These are phyloP conservation scores for Penaeus japonicus DNA, from an alignment of 1,140 invertebrate genomes.

Conservation along the genomic window DNA sequence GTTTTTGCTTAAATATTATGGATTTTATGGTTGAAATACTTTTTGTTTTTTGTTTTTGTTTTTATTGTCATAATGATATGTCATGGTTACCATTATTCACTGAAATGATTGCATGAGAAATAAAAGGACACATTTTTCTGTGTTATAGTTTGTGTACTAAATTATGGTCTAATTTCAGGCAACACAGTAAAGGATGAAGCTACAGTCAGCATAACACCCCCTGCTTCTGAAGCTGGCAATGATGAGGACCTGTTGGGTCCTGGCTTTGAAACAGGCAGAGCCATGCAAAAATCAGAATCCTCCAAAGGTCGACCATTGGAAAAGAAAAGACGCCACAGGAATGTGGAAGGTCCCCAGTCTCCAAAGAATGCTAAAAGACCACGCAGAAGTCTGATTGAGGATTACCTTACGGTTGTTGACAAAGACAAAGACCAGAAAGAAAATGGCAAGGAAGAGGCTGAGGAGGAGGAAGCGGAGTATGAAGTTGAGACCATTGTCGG, in stretches of 20 bases:
- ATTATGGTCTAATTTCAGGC: neutral
- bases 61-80: too few species aligned
- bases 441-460: neutral
- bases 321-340: neutral
- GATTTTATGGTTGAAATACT: too few species aligned
- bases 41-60: too few species aligned
- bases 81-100: too few species aligned
- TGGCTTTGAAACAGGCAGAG: neutral
- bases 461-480: constrained; percentile 65
- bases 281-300: neutral
- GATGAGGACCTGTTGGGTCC: constrained; percentile 25
- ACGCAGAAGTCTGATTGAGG: constrained; percentile 34
- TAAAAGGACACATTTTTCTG: too few species aligned
- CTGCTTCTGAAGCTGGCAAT: constrained; percentile 45
- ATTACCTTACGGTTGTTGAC: neutral
- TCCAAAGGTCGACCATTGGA: neutral
- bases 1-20: too few species aligned
- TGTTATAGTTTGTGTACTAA: too few species aligned
- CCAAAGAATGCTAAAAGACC: neutral
- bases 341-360: neutral
- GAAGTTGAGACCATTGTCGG: constrained; percentile 77
- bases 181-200: neutral
- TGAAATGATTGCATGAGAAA: too few species aligned
- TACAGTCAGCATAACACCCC: constrained; percentile 40
- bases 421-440: neutral